These are phyloP conservation scores for Alces alces DNA, from an alignment of 2,113 vertebrate genomes.

Conservation along the genomic window DNA sequence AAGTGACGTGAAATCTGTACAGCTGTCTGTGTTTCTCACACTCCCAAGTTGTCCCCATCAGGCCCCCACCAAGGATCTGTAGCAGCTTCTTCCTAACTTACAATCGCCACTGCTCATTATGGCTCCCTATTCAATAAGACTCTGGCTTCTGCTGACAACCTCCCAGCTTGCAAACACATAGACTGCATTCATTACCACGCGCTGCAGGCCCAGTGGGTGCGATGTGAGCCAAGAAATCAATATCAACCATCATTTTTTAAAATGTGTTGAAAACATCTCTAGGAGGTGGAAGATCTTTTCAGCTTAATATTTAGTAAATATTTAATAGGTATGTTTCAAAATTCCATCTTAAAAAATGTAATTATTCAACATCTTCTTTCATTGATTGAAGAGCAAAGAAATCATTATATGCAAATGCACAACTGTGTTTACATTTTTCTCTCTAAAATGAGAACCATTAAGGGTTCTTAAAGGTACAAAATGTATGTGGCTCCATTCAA, in stretches of 20 bases:
- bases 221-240: not conserved
- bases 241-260: not conserved
- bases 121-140: slow-evolving; percentile 32
- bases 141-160: not conserved
- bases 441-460: not conserved
- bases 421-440: not conserved
- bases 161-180: not conserved
- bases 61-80: fast-evolving
- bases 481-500: not conserved
- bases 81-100: slow-evolving; percentile 32
- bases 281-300: not conserved
- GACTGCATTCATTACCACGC: slow-evolving; percentile 35
- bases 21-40: not conserved
- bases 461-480: not conserved
- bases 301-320: not conserved
- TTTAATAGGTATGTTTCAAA: not conserved
- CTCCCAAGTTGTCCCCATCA: not conserved
- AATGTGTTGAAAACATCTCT: not conserved
- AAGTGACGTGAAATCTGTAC: not conserved
- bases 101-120: slow-evolving; percentile 40
- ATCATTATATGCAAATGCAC: not conserved
- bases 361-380: not conserved
- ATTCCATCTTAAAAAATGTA: not conserved
- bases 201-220: not conserved
- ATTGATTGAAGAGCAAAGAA: not conserved